phyloP scores from a whole-genome alignment of 2,888 invertebrate genomes.

The Netelia inedita region DNA sequence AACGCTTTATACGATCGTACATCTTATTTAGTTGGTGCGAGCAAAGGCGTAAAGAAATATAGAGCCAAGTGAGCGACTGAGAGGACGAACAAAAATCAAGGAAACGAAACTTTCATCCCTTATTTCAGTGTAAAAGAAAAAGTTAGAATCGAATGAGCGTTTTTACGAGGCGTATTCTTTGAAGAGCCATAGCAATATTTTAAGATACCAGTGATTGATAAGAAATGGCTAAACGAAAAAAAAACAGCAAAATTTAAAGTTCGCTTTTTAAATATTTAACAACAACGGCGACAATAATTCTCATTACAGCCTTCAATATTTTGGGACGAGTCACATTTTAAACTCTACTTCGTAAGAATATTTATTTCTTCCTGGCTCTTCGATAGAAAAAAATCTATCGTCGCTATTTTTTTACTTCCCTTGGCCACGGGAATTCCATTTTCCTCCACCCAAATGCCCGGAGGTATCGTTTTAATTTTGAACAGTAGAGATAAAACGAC shows the following conservation, averaged over 20 bases:
- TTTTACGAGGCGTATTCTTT: too few species aligned
- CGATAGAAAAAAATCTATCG: constrained; percentile 15
- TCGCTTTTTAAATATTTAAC: too few species aligned
- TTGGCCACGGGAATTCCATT: background rate
- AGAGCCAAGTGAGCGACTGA: background rate
- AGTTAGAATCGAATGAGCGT: too few species aligned
- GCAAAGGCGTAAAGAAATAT: background rate
- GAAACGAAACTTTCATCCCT: background rate
- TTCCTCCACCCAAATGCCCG: background rate
- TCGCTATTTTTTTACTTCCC: constrained; percentile 1
- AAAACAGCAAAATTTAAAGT: too few species aligned
- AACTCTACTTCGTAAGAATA: background rate
- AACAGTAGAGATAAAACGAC: constrained; percentile 41
- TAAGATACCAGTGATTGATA: too few species aligned
- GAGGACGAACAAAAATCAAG: background rate
- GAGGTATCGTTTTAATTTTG: constrained; percentile 59
- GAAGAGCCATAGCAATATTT: too few species aligned
- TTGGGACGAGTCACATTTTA: background rate
- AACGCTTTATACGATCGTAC: constrained; percentile 18
- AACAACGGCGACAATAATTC: too few species aligned
- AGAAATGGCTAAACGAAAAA: too few species aligned
- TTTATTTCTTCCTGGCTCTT: background rate
- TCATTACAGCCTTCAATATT: background rate
- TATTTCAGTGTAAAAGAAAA: background rate
- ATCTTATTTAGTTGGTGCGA: constrained; percentile 32